Conservation (phyloP, 2,888 invertebrate genomes). For the Synergus itoensis region DNA sequence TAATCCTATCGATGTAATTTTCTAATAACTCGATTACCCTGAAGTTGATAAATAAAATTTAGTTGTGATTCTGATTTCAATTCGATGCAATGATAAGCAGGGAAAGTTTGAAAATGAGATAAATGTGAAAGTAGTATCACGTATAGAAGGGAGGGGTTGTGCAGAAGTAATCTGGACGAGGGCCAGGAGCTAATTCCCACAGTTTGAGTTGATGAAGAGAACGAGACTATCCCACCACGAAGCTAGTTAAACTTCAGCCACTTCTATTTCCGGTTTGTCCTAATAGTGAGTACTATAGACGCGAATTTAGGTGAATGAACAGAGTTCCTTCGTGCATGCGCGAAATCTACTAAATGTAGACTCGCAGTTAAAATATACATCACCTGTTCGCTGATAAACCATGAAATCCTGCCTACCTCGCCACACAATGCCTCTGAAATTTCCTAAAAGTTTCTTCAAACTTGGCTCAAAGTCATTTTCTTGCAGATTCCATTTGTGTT, state of each 20-base stretch:
- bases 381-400: constrained; percentile 21
- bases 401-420: constrained; percentile 1
- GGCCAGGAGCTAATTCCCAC: constrained; percentile 72
- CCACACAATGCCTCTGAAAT: not conserved
- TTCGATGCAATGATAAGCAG: constrained; percentile 47
- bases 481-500: not conserved
- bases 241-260: constrained; percentile 72
- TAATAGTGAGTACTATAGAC: constrained; percentile 62
- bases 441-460: not conserved
- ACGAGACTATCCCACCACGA: constrained; percentile 63
- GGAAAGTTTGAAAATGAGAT: constrained; percentile 56
- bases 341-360: not conserved
- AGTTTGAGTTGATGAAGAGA: constrained; percentile 74
- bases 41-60: too few relatives aligned
- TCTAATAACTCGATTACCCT: constrained; percentile 7
- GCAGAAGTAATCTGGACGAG: constrained; percentile 71
- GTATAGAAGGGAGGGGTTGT: constrained; percentile 46
- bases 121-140: constrained; percentile 50
- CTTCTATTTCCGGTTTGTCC: constrained; percentile 71
- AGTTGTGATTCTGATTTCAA: not conserved
- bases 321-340: constrained; percentile 31
- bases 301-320: constrained; percentile 44
- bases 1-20: constrained; percentile 20
- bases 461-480: not conserved
- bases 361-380: constrained; percentile 34